phyloP scores from a whole-genome alignment of 2,113 vertebrate species.

The Hirundichthys speculiger region DNA sequence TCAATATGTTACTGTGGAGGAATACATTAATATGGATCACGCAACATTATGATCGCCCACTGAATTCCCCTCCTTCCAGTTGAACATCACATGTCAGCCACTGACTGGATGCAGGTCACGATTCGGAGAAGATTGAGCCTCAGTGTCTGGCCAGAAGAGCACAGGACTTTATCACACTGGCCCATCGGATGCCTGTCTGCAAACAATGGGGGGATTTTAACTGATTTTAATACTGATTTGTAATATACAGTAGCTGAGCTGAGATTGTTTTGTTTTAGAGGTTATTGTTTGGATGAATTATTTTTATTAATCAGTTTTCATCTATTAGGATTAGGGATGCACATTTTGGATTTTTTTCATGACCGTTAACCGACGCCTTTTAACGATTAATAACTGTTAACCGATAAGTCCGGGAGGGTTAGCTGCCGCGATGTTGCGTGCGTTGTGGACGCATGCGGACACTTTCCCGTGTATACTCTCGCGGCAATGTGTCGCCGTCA shows the following conservation, averaged over 20 bases:
- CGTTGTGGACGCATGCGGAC: too few species aligned
- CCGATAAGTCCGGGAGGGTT: too few species aligned
- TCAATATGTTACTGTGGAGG: conserved; percentile 32
- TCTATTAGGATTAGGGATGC: too few species aligned
- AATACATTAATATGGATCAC: conserved; percentile 68
- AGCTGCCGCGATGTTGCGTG: too few species aligned
- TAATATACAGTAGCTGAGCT: not conserved
- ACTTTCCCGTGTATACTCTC: too few species aligned
- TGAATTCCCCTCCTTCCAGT: conserved; percentile 5
- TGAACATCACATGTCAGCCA: conserved; percentile 6
- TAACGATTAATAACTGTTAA: too few species aligned
- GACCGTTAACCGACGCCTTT: too few species aligned
- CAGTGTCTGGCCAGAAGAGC: conserved; percentile 28
- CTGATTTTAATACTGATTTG: not conserved
- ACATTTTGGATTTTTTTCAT: too few species aligned
- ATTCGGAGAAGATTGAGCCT: conserved; percentile 5
- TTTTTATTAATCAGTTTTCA: too few species aligned
- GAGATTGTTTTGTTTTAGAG: not conserved
- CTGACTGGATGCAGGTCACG: conserved; percentile 49
- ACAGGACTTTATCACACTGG: conserved; percentile 4
- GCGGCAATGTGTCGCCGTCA: too few species aligned
- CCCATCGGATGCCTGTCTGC: conserved; percentile 34
- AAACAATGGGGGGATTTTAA: conserved; percentile 1
- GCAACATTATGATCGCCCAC: conserved; percentile 47
- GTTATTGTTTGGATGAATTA: not conserved